Base-by-base conservation (phyloP, 2,113 vertebrate species). In the Thalassarche chlororhynchos region DNA sequence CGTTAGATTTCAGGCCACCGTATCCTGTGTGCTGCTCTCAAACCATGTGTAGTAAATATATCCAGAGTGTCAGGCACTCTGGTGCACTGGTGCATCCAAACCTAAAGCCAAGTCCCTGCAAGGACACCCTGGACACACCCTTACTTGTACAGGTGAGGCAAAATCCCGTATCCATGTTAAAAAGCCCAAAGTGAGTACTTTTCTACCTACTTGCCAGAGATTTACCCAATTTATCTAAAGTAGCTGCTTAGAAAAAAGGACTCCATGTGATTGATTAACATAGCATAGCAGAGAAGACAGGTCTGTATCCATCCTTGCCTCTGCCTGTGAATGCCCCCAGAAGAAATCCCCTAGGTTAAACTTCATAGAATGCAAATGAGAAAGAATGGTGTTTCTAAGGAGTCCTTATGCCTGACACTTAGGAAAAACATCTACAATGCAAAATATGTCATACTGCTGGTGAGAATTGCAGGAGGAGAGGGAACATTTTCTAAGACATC, bases 401-500 rank as follows among this genome's bases (percentile, higher is more conserved):
- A 93, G 9, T 24, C 65, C 76, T 81, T 64, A 13, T 26, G 82
- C 58, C 65, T 54, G 62, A 84, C 78, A 58, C 92, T 83, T 11
- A 51, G 66, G 14, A 85, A 75, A 71, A 84, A 84, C 19, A 68
- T 88, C 95, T 96, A 77, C 88, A 74, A 95, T 94, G 95, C 90
- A 96, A 89, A 96, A 74, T 72, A 49, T 64, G 81, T 78, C 86
- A 36, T 20, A 11, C 51, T 91, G 77, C 87, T 71, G 46, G 64
- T 61, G 92, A 68, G 93, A 91, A 71, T 78, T 94, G 82, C 74
- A 80, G 60, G 83, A 74, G 85, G 58, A 95, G 69, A 89, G 71
- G 78, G 79, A 91, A 85, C 25, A n/a, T 77, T 95, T 97, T 89
- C 93, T 34, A 72, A 82, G 61, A 89, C 69, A 94, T 96, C 97